A percentile compares a stretch with the other conserved stretches of the same genome.
Conservation (phyloP, 2,113 vertebrate species). For the Progne subis region DNA sequence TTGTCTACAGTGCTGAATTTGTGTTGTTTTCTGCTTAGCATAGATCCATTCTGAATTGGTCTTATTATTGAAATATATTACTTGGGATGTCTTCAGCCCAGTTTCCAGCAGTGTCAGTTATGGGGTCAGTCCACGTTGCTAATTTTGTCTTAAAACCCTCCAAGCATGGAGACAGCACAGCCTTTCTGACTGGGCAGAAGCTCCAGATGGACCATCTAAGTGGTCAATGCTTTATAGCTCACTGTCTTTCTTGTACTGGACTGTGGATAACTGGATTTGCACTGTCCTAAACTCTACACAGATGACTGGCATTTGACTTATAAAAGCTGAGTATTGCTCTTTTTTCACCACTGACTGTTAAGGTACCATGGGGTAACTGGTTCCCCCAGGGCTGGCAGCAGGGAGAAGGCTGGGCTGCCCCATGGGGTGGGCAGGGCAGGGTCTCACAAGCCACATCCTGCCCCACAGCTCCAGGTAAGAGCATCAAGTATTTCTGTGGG, state of each 20-base stretch:
- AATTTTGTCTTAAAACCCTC: neutral
- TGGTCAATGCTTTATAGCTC: neutral
- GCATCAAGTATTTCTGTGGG: neutral
- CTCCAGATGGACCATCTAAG: neutral
- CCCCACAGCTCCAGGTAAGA: neutral
- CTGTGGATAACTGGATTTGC: neutral
- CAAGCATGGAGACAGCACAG: neutral
- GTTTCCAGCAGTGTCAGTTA: neutral
- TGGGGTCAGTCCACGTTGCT: neutral
- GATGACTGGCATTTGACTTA: neutral
- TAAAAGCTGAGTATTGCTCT: neutral
- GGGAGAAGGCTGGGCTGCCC: rapidly evolving
- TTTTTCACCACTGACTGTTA: too few species aligned
- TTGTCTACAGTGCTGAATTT: neutral
- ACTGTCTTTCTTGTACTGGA: neutral
- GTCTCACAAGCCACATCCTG: neutral
- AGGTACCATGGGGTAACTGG: rapidly evolving
- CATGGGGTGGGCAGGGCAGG: neutral
- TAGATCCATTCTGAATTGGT: neutral
- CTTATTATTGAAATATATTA: neutral
- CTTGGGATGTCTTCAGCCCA: neutral
- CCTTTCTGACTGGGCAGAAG: neutral
- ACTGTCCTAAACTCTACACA: neutral
- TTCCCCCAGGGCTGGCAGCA: neutral
- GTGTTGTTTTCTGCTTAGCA: neutral